Evolutionary conservation across 2,888 invertebrate species (phyloP), one percentile per base, ranked within the genome.

Genomic region (Drosophila hamatofila): DNA sequence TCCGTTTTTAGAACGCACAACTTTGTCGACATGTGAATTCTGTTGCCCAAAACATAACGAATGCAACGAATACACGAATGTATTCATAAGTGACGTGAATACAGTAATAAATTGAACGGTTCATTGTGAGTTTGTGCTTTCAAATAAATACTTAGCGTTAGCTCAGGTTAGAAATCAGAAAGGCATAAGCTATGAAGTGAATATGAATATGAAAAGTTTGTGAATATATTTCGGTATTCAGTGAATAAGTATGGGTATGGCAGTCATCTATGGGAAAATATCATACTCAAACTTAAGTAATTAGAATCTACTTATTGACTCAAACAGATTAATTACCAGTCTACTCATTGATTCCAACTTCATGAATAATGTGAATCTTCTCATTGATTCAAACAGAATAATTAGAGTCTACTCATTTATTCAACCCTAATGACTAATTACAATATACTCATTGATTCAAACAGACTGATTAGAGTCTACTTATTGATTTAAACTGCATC

Each of bases 11-110:
- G 23, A 52, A 35, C 16, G 35, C 6, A 35, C 21, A 35, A 35
- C 4, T 35, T 33, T 44, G n/a, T n/a, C 41, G 14, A 37, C 25
- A 58, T 35, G n/a, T 58, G 37, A 58, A 48, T 57, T 35, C 11
- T 16, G 8, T 35, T 23, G 12, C 55, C 41, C 41, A 30, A 48
- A 48, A 11, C 48, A 30, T 18, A 57, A n/a, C 25, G 42, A 42
- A n/a, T 57, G 33, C 33, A 33, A n/a, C 16, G 42, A 55, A 8
- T 25, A 46, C 23, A 23, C 30, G 30, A 35, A 52, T 52, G 23
- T 52, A 23, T 8, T 30, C 51, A 18, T 11, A 21, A 51, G 14
- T 16, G 23, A 25, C 35, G 21, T 18, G 18, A 21, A 23, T 16
- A 37, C 16, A 23, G 2, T 11, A 14, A 35, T 4, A 5, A 14